phyloP scores from a whole-genome alignment of 92 coral and sea anemone genomes.

The Phenganax marumi region DNA sequence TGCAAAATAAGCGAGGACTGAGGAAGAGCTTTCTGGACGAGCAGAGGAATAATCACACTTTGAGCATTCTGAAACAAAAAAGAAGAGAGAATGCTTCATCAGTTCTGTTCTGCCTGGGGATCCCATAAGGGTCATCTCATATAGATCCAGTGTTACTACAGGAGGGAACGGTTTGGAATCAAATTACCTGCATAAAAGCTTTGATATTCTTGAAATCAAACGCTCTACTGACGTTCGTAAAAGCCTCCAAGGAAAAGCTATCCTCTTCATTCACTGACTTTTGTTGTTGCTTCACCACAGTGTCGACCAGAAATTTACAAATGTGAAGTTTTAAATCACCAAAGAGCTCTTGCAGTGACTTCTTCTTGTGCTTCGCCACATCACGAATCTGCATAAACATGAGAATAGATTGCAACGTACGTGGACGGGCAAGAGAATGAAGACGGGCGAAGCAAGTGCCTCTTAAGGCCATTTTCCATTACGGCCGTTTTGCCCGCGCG shows the following conservation, averaged over 20 bases:
- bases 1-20: conserved; percentile 80
- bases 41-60: conserved; percentile 77
- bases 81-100: not conserved
- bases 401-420: not conserved
- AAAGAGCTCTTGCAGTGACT: conserved; percentile 71
- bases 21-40: conserved; percentile 85
- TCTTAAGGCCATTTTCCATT: no score
- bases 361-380: conserved; percentile 75
- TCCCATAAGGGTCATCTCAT: not conserved
- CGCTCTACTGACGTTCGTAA: conserved; percentile 81
- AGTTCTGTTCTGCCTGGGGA: not conserved
- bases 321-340: conserved; percentile 78
- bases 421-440: not conserved
- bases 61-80: conserved; percentile 64
- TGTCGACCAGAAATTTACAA: conserved; percentile 86
- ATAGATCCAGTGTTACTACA: not conserved
- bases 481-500: no score
- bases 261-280: conserved; percentile 57
- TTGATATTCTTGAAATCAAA: conserved; percentile 83
- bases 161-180: not conserved
- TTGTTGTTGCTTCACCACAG: conserved; percentile 58
- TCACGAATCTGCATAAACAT: conserved; percentile 70
- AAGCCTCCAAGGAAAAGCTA: conserved; percentile 55
- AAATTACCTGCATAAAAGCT: conserved; percentile 70
- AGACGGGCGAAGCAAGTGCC: not conserved